Evolutionary conservation across 2,888 invertebrate species (phyloP).

Genomic region (Orchestes rusci): DNA sequence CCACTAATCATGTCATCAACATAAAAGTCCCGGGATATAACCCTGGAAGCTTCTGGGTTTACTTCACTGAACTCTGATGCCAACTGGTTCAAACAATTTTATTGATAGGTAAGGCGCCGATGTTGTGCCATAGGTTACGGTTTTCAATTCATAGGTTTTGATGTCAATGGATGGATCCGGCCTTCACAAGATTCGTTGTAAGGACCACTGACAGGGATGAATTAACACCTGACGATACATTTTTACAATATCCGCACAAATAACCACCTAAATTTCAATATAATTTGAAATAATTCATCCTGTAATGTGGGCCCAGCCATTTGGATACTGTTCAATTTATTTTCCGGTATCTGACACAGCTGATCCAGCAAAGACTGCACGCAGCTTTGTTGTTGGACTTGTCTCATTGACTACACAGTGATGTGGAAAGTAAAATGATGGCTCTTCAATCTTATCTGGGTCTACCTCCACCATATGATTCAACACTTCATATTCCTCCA

Average conservation of each 20-base stretch:
- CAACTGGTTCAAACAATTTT: no score
- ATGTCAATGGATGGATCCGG: no score
- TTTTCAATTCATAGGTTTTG: no score
- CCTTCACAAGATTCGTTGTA: no score
- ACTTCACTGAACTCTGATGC: no score
- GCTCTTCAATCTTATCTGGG: background rate
- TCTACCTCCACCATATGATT: slow-evolving; percentile 6
- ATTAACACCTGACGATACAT: slow-evolving; percentile 11
- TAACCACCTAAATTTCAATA: slow-evolving; percentile 10
- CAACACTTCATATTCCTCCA: slow-evolving; percentile 6
- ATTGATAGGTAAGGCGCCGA: no score
- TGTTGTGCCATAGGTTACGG: no score
- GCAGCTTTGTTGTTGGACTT: slow-evolving; percentile 12
- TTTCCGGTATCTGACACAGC: slow-evolving; percentile 4
- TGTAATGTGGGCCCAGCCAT: slow-evolving; percentile 10
- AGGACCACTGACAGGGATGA: no score
- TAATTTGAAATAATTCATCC: slow-evolving; percentile 7
- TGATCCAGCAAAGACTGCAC: slow-evolving; percentile 13
- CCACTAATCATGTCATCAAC: no score
- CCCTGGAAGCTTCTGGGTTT: no score
- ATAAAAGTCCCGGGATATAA: no score
- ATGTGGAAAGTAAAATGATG: slow-evolving; percentile 7
- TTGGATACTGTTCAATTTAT: slow-evolving; percentile 10
- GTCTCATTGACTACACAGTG: slow-evolving; percentile 7
- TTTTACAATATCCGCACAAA: slow-evolving; percentile 11